Evolutionary conservation across 2,888 invertebrate genomes (phyloP).

Genomic region (Synergus laeviventris): DNA sequence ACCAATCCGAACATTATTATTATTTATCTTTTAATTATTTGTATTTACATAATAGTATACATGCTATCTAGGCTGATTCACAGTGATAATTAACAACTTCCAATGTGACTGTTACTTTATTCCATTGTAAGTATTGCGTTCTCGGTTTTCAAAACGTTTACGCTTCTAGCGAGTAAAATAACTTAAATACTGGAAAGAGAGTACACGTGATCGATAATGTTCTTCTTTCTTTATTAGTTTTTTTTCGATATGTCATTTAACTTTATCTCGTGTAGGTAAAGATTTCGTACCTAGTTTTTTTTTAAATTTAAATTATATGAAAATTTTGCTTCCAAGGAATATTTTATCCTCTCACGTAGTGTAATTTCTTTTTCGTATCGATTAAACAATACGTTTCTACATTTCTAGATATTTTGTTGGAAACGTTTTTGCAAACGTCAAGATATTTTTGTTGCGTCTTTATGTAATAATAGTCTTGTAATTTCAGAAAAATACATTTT

Average conservation of each 20-base stretch:
- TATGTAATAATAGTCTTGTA: conserved; percentile 8
- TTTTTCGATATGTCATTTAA: background rate
- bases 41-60: conserved; percentile 1
- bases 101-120: background rate
- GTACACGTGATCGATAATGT: background rate
- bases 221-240: background rate
- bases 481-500: conserved; percentile 38
- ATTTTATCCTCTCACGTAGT: background rate
- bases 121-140: conserved; percentile 16
- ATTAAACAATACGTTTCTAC: background rate
- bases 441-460: background rate
- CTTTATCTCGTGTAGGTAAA: background rate
- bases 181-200: background rate
- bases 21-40: conserved; percentile 30
- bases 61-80: conserved; percentile 6
- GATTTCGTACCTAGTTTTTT: conserved; percentile 12
- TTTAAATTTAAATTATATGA: background rate
- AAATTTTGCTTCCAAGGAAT: conserved; percentile 7
- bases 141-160: background rate
- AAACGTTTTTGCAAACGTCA: background rate
- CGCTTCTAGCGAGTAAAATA: background rate
- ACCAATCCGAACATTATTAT: conserved; percentile 13
- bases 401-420: background rate
- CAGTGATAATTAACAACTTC: background rate
- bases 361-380: background rate